phyloP scores from a whole-genome alignment of 2,888 invertebrate genomes.

The Yponomeuta evonymella region DNA sequence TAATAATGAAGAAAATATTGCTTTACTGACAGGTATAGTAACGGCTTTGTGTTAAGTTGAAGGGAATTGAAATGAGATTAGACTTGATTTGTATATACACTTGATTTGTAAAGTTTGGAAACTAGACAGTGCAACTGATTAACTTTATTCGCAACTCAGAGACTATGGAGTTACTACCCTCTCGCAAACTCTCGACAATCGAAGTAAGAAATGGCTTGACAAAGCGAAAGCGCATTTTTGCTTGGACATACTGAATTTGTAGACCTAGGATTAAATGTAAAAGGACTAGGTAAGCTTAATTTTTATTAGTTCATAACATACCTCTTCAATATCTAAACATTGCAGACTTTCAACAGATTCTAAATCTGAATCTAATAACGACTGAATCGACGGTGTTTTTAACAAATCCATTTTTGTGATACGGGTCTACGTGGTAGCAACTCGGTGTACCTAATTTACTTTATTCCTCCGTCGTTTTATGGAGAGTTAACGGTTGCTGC shows the following conservation, averaged over 20 bases:
- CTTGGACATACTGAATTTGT: neutral
- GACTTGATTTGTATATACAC: too few species aligned
- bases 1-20: neutral
- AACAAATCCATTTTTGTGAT: conserved; percentile 51
- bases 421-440: too few species aligned
- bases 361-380: conserved; percentile 78
- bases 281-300: neutral
- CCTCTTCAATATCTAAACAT: conserved; percentile 83
- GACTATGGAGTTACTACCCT: too few species aligned
- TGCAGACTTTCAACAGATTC: conserved; percentile 82
- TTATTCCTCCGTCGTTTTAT: too few species aligned
- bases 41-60: neutral
- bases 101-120: too few species aligned
- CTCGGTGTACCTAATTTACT: too few species aligned
- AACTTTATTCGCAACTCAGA: neutral
- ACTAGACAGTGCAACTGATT: too few species aligned
- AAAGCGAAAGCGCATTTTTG: neutral
- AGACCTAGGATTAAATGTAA: neutral
- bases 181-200: neutral
- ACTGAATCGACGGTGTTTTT: conserved; percentile 70
- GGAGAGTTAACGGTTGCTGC: too few species aligned
- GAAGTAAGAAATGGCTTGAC: neutral
- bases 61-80: neutral
- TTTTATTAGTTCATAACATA: conserved; percentile 33
- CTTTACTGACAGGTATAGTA: neutral